Base-by-base conservation (phyloP, 2,797 vertebrate species). In the Vultur gryphus region DNA sequence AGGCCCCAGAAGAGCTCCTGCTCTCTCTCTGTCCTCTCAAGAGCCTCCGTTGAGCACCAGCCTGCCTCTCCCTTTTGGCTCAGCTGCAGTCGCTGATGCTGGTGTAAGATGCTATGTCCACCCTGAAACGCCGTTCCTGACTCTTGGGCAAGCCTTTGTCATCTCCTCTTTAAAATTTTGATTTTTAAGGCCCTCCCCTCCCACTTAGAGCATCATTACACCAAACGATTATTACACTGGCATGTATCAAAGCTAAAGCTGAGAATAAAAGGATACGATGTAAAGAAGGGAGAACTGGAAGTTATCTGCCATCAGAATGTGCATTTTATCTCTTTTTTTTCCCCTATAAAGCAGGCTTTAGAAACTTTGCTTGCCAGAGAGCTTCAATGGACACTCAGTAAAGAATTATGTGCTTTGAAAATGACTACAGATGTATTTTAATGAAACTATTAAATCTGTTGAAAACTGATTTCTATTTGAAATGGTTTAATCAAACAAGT, bases 111-210 rank as follows among this genome's bases (percentile, higher is more conserved):
- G 39, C 6, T 7, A 14, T 6, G 8, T 55, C 14, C 16, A 21
- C 8, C 2, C 16, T 41, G 28, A 71, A 72, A 17, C 1, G 7
- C 4, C 1, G 0, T 7, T 58, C 23, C 28, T 20, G 17, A 76
- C 10, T 24, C 14, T 31, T 25, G 31, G 4, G 4, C n/a, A 35
- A 51, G 10, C 13, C 8, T 72, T 57, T 51, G 26, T 16, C 37
- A 77, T 4, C 4, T 31, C 26, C 5, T 46, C 19, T 46, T 49
- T 25, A 62, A 77, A 70, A 49, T 13, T 26, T 49, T 35, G 1
- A 18, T 31, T 41, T 69, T 66, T 75, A 78, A 89, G 52, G 15
- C 18, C 1, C 11, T 44, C 6, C 7, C 29, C 6, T 66, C 13
- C 20, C 16, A 35, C 28, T 58, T 28, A 23, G 20, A 51, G 9